Percentiles rank a stretch among this genome's conserved stretches.
Conservation (phyloP, 2,113 vertebrate genomes). For the Aleadryas rufinucha region DNA sequence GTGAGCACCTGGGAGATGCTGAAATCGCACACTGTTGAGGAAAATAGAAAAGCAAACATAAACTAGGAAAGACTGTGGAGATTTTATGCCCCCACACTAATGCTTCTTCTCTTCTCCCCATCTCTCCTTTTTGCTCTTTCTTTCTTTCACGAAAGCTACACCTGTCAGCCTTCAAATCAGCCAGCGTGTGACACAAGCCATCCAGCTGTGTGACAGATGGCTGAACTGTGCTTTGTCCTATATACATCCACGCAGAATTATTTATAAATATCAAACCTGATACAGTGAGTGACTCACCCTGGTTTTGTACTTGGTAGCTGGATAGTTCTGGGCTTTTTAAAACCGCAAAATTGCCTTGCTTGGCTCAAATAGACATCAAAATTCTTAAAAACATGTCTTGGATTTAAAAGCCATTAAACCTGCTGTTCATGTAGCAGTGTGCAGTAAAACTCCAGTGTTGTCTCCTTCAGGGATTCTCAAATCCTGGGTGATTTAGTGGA, state of each 20-base stretch:
- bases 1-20: neutral
- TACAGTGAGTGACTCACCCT: neutral
- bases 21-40: neutral
- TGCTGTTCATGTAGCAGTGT: neutral
- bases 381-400: neutral
- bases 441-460: neutral
- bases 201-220: conserved; percentile 7
- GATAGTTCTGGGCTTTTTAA: neutral
- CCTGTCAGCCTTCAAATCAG: neutral
- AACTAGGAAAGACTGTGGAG: neutral
- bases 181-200: neutral
- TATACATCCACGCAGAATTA: neutral
- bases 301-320: neutral
- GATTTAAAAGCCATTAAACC: neutral
- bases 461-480: neutral
- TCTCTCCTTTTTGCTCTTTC: neutral
- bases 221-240: neutral
- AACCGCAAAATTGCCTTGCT: neutral
- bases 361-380: neutral
- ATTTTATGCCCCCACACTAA: neutral
- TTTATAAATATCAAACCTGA: neutral
- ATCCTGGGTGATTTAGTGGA: neutral
- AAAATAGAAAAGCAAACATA: neutral
- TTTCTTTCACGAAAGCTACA: neutral
- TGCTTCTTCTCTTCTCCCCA: neutral